Percentiles rank a stretch among this genome's conserved stretches.
Evolutionary conservation across 2,797 vertebrate species (phyloP).

Genomic region (Characodon lateralis): DNA sequence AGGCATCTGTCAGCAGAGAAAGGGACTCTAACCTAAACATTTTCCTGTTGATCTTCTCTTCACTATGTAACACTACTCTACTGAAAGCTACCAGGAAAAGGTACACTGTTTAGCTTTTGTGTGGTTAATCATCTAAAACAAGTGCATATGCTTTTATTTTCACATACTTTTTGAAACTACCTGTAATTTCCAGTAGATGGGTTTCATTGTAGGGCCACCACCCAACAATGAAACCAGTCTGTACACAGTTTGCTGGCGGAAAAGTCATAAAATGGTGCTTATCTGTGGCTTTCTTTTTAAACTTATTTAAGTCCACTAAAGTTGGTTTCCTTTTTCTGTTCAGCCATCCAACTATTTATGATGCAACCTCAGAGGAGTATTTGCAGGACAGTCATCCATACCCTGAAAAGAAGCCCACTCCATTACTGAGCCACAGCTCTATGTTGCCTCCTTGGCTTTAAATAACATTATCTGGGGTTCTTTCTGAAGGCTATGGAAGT

Average conservation of each 20-base stretch:
- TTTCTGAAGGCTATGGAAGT: too few relatives aligned
- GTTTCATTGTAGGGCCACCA: not conserved
- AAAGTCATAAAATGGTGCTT: not conserved
- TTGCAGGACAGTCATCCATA: too few relatives aligned
- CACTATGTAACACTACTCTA: not conserved
- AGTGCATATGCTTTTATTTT: not conserved
- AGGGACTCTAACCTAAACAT: not conserved
- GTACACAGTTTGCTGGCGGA: not conserved
- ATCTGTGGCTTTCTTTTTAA: not conserved
- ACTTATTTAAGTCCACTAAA: not conserved
- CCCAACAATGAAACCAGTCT: not conserved
- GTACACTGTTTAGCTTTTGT: not conserved
- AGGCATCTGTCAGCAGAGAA: conserved; percentile 25
- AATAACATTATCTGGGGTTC: too few relatives aligned
- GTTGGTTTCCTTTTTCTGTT: not conserved
- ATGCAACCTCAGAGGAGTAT: too few relatives aligned
- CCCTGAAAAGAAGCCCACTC: too few relatives aligned
- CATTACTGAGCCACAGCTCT: too few relatives aligned
- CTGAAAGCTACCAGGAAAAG: not conserved
- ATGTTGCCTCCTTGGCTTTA: too few relatives aligned
- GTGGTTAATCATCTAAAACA: too few relatives aligned
- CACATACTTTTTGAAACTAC: not conserved
- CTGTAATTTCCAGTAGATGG: not conserved
- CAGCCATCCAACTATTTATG: too few relatives aligned
- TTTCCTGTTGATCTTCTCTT: conserved; percentile 16